Evolutionary conservation across 2,888 invertebrate species (phyloP).

Genomic region (Bhutanitis thaidina): DNA sequence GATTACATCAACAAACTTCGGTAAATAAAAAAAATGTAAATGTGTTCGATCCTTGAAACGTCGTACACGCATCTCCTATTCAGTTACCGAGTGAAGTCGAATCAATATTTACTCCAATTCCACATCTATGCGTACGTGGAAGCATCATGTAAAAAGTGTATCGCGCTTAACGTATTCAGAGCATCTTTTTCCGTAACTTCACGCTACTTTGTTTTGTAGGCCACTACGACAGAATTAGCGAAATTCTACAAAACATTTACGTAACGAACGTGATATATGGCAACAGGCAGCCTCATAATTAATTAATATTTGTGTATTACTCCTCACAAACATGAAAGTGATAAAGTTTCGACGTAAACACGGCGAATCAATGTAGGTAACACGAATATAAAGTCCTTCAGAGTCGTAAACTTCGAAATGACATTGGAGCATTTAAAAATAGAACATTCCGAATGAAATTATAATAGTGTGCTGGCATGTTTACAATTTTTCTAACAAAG

Average conservation of each 20-base stretch:
- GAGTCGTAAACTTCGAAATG: constrained; percentile 31
- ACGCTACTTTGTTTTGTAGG: constrained; percentile 2
- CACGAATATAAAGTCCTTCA: constrained; percentile 25
- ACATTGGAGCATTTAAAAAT: constrained; percentile 34
- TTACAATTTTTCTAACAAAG: constrained; percentile 30
- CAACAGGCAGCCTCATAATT: constrained; percentile 2
- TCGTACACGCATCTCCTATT: no score
- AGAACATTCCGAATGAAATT: constrained; percentile 32
- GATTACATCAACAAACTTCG: no score
- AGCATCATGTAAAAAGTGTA: background rate
- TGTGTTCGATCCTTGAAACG: no score
- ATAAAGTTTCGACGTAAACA: constrained; percentile 22
- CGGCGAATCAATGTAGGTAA: constrained; percentile 17
- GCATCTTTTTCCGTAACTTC: constrained; percentile 3
- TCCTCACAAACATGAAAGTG: background rate
- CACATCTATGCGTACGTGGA: background rate
- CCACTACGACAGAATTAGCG: constrained; percentile 28
- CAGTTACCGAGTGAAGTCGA: no score
- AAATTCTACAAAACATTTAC: constrained; percentile 21
- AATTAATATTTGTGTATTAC: background rate
- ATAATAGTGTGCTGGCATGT: constrained; percentile 33
- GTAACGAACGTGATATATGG: constrained; percentile 16
- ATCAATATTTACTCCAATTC: background rate
- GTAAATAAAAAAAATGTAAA: no score
- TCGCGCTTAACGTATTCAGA: background rate